These are phyloP conservation scores for Sebastes itinus DNA, from an alignment of 2,797 vertebrate species.

Conservation along the genomic window DNA sequence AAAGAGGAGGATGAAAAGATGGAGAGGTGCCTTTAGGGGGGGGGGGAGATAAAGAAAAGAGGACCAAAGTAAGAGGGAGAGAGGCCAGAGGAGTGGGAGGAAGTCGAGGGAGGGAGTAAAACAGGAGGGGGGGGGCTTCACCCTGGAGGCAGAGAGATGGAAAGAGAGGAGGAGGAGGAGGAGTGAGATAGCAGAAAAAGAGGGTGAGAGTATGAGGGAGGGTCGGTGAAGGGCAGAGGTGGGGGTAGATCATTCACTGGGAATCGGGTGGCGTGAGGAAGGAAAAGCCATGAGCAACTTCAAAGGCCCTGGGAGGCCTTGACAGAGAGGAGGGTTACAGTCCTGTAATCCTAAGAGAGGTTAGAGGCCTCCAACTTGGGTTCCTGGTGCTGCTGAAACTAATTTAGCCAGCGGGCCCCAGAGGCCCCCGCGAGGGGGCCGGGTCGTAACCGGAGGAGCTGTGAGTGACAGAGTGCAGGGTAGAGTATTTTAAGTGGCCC, in stretches of 20 bases:
- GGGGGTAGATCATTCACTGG: conserved; percentile 63
- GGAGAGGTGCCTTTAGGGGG: not conserved
- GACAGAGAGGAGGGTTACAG: conserved; percentile 65
- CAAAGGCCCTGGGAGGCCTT: conserved; percentile 72
- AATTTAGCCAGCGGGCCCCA: conserved; percentile 71
- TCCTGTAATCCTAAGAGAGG: conserved; percentile 74
- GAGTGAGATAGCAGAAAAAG: conserved; percentile 52
- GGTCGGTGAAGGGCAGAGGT: conserved; percentile 53
- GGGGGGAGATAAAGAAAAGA: conserved; percentile 6
- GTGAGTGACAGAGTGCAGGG: conserved; percentile 73
- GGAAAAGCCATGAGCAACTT: conserved; percentile 74
- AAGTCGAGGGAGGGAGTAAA: conserved; percentile 39
- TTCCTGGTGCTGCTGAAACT: conserved; percentile 73
- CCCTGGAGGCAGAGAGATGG: conserved; percentile 38
- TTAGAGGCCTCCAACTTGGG: conserved; percentile 59
- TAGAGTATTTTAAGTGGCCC: not conserved
- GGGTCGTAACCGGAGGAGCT: conserved; percentile 75
- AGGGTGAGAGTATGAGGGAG: conserved; percentile 28
- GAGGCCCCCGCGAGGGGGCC: conserved; percentile 55
- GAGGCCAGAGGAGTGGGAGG: conserved; percentile 51
- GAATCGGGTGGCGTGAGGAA: conserved; percentile 62
- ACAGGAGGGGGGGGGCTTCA: conserved; percentile 26
- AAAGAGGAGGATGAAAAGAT: conserved; percentile 9
- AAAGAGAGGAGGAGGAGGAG: conserved; percentile 23
- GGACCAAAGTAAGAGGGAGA: conserved; percentile 15